Base-by-base conservation (phyloP, 2,113 vertebrate species). In the Caloenas nicobarica region DNA sequence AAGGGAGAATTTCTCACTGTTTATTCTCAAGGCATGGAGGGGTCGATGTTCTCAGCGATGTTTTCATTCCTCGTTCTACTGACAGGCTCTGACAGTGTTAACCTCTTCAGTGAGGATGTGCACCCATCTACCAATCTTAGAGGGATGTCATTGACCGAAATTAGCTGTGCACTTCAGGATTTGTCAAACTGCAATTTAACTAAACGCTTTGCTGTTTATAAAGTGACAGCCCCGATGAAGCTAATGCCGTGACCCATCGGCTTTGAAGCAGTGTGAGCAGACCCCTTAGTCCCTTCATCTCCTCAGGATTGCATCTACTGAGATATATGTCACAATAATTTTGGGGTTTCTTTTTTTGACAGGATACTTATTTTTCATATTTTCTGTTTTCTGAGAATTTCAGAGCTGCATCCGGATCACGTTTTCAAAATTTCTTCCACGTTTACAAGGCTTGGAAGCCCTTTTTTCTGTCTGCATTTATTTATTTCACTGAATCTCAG, bases 181-280 rank as follows among this genome's bases (percentile, higher is more conserved):
- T 66, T 70, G 31, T 92, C 93, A 92, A 48, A 82, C 2, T 81
- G 65, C 56, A 91, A 62, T 86, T 85, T 86, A 31, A 42, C 42
- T 91, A 90, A 94, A 90, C 66, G 82, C 29, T 93, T 89, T 80
- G 11, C 71, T 81, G 74, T 24, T 50, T 58, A 44, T 71, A 83
- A 88, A 91, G 36, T 91, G 80, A 78, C 88, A 92, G 83, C 34
- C 51, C 82, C 0, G 0, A 56, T 2, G 34, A 60, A 69, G 72
- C 26, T 58, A 58, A 60, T 57, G 82, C 65, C 72, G n/a, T 23
- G 53, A 78, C 48, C 71, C 60, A 9, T 5, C n/a, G 72, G 60
- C 57, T 72, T 87, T 7, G 11, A 64, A 80, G 81, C 40, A 50
- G 18, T 4, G 22, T 57, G n/a, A 76, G 40, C 69, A 93, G 61